A percentile compares a stretch with the other conserved stretches of the same genome.
Conservation (phyloP, 1,140 invertebrate species). For the Vanessa atalanta region DNA sequence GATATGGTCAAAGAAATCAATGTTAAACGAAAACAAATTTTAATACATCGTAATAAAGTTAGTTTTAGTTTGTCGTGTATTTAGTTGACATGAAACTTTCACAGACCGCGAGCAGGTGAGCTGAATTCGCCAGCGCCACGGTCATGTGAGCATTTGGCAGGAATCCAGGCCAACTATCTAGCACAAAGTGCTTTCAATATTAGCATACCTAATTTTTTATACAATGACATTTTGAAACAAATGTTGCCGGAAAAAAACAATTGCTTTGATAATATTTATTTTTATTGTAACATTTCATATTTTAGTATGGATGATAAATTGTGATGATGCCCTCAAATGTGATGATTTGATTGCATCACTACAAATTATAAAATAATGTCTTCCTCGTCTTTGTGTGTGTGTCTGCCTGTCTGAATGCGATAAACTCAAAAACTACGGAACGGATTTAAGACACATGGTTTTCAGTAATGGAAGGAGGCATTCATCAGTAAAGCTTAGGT, state of each 20-base stretch:
- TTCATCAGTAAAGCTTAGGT: no score
- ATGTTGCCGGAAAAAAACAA: neutral
- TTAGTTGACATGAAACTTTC: constrained; percentile 22
- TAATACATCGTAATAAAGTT: neutral
- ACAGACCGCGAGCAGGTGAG: constrained; percentile 43
- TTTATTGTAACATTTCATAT: no score
- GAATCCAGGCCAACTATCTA: constrained; percentile 44
- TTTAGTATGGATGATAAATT: no score
- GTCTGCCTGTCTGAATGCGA: no score
- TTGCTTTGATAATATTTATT: no score
- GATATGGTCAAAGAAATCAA: constrained; percentile 14
- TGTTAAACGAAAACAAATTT: neutral
- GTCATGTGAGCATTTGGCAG: constrained; percentile 47
- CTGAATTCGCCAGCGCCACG: constrained; percentile 44
- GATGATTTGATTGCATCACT: no score
- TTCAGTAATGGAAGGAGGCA: no score
- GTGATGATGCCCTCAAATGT: no score
- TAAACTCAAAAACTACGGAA: no score
- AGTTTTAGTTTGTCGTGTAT: neutral
- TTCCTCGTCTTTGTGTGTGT: no score
- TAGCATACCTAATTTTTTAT: constrained; percentile 18
- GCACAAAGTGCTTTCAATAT: constrained; percentile 17
- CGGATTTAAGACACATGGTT: no score
- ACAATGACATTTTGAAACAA: neutral
- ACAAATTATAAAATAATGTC: no score